Percentiles rank a stretch among this genome's conserved stretches.
Evolutionary conservation across 1,140 invertebrate genomes (phyloP).

Genomic region (Magallana angulata): DNA sequence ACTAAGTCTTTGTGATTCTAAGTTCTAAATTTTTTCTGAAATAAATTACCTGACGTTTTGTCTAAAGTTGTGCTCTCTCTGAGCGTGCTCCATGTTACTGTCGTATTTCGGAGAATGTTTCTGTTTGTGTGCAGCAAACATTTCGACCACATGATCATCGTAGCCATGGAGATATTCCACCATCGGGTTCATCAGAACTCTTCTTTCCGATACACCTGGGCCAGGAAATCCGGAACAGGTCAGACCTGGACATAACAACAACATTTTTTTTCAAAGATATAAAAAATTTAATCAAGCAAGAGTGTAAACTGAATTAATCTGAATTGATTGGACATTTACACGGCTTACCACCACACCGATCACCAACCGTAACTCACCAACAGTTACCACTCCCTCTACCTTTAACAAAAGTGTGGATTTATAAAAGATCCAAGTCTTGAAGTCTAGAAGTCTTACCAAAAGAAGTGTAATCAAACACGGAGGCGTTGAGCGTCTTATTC

Average conservation of each 20-base stretch:
- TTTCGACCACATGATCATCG: conserved; percentile 87
- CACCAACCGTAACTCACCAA: no score
- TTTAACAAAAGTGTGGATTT: no score
- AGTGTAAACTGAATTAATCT: no score
- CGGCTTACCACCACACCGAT: no score
- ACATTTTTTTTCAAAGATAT: no score
- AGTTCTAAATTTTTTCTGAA: background rate
- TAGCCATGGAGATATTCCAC: conserved; percentile 90
- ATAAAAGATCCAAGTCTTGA: background rate
- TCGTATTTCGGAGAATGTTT: conserved; percentile 88
- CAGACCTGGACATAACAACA: conserved; percentile 64
- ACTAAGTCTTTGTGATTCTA: no score
- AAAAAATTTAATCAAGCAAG: no score
- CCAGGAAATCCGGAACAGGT: conserved; percentile 92
- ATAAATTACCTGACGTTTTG: conserved; percentile 86
- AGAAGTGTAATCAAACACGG: conserved; percentile 1
- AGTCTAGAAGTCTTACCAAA: background rate
- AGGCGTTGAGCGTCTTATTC: background rate
- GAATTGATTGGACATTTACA: no score
- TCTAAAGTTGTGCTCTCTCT: conserved; percentile 89
- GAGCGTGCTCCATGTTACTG: conserved; percentile 84
- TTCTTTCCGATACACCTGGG: conserved; percentile 83
- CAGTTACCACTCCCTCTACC: background rate
- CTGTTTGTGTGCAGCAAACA: conserved; percentile 89
- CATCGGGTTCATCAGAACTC: conserved; percentile 88